Conservation (phyloP, 2,888 invertebrate species). For the Amblyjoppa fuscipennis region DNA sequence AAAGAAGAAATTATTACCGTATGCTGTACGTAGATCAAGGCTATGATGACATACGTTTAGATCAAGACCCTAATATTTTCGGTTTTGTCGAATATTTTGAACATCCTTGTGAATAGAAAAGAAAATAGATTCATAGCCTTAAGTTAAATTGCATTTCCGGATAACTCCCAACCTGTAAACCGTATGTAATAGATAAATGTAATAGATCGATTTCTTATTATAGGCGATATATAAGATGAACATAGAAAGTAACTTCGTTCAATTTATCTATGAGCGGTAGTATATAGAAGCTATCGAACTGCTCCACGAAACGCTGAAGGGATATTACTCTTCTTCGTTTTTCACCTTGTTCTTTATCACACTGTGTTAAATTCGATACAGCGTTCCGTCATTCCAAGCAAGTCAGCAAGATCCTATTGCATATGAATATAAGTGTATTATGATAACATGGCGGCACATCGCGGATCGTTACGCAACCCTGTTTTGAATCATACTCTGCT, state of each 20-base stretch:
- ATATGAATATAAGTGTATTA: conserved; percentile 83
- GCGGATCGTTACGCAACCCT: conserved; percentile 70
- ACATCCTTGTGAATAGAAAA: too few relatives aligned
- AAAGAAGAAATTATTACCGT: too few relatives aligned
- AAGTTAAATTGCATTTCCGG: too few relatives aligned
- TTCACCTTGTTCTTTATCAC: conserved; percentile 19
- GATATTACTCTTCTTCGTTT: conserved; percentile 10
- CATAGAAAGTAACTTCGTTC: neutral
- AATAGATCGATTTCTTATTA: too few relatives aligned
- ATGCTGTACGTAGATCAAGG: too few relatives aligned
- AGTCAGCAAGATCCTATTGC: conserved; percentile 73
- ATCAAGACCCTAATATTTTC: too few relatives aligned
- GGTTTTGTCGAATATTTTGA: too few relatives aligned
- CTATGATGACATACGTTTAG: too few relatives aligned
- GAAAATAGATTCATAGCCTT: too few relatives aligned
- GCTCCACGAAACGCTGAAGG: neutral
- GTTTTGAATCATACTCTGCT: conserved; percentile 31
- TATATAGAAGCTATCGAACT: neutral
- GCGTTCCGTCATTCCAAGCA: conserved; percentile 73
- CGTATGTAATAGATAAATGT: too few relatives aligned
- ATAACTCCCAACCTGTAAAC: too few relatives aligned
- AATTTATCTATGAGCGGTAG: neutral
- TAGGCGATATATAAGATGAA: neutral
- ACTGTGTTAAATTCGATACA: conserved; percentile 70
- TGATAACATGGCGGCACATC: conserved; percentile 79